Evolutionary conservation across 2,888 invertebrate species (phyloP).

Genomic region (Noctua fimbriata): DNA sequence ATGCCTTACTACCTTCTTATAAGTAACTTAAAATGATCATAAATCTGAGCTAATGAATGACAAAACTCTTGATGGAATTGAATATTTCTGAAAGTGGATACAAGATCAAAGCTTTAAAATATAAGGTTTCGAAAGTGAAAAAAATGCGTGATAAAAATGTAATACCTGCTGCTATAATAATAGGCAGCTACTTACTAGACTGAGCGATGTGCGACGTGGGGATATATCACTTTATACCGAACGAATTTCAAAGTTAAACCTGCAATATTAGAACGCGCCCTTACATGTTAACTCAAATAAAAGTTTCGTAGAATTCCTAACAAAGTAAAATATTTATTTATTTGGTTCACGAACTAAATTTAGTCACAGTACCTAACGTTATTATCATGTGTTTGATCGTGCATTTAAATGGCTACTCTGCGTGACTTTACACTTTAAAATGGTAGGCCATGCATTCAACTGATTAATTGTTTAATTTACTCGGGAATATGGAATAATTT

Average conservation of each 20-base stretch:
- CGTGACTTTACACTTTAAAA: slow-evolving; percentile 75
- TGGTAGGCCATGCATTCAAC: slow-evolving; percentile 71
- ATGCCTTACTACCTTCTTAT: neutral
- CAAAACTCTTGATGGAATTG: neutral
- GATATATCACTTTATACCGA: slow-evolving; percentile 10
- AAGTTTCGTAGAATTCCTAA: slow-evolving; percentile 43
- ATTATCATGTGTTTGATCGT: slow-evolving; percentile 66
- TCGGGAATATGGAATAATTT: slow-evolving; percentile 65
- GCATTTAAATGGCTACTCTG: slow-evolving; percentile 70
- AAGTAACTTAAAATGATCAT: neutral
- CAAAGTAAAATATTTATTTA: slow-evolving; percentile 30
- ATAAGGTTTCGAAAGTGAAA: slow-evolving; percentile 15
- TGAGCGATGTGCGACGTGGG: neutral
- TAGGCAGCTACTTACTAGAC: neutral
- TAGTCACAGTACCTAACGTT: slow-evolving; percentile 51
- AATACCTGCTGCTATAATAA: neutral
- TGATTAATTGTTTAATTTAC: slow-evolving; percentile 85
- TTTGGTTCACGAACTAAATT: slow-evolving; percentile 51
- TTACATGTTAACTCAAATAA: slow-evolving; percentile 4
- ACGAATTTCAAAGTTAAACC: slow-evolving; percentile 29
- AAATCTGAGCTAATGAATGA: neutral
- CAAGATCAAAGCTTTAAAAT: slow-evolving; percentile 10
- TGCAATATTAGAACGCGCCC: slow-evolving; percentile 22
- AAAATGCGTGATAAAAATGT: slow-evolving; percentile 10
- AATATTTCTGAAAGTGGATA: neutral